A percentile compares a stretch with the other conserved stretches of the same genome.
These are phyloP conservation scores for Sebastes umbrosus DNA, from an alignment of 2,797 vertebrate species.

Conservation along the genomic window DNA sequence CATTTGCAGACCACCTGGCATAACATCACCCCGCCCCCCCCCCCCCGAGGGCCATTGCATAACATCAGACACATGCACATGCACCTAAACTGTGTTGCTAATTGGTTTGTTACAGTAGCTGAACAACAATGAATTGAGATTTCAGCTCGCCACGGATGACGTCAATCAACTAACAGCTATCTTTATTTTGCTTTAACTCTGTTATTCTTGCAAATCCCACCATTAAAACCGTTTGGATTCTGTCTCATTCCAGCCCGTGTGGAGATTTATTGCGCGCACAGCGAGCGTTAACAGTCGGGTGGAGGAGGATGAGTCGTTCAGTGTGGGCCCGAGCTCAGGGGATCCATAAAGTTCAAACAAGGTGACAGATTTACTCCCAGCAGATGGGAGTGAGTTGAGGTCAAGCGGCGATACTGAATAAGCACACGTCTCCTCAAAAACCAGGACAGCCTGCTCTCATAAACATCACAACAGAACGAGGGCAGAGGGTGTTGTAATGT, in stretches of 20 bases:
- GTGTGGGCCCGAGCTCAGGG: neutral
- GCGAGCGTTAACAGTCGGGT: constrained; percentile 1
- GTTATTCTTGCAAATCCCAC: neutral
- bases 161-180: neutral
- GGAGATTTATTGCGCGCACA: constrained; percentile 21
- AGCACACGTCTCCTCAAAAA: constrained; percentile 57
- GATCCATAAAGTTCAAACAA: constrained; percentile 52
- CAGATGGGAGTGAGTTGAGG: constrained; percentile 45
- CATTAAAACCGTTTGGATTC: neutral
- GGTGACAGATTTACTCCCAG: constrained; percentile 55
- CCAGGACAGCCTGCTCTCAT: constrained; percentile 57
- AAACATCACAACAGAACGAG: constrained; percentile 41
- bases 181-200: neutral
- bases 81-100: constrained; percentile 6
- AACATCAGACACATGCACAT: constrained; percentile 27
- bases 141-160: neutral
- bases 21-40: neutral
- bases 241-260: neutral
- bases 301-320: constrained; percentile 9
- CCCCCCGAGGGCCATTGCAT: constrained; percentile 24
- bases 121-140: neutral
- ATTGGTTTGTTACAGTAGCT: constrained; percentile 17
- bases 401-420: constrained; percentile 47
- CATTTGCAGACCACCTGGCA: constrained; percentile 54
- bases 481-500: constrained; percentile 40